These are phyloP conservation scores for Gobius niger DNA, from an alignment of 2,113 vertebrate genomes.

Conservation along the genomic window DNA sequence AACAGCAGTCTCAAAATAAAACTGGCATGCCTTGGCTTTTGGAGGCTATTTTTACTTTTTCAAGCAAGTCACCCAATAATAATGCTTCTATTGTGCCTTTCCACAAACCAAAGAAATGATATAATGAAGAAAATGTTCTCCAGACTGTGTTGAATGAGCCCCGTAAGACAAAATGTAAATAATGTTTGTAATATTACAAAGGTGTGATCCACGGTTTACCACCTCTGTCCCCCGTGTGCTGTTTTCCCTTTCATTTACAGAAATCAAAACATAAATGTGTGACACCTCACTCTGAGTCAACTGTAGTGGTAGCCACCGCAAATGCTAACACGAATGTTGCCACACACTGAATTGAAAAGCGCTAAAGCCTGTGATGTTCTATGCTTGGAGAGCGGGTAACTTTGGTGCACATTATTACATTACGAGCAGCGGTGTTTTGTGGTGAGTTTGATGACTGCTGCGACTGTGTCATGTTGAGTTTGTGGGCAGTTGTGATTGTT, in stretches of 20 bases:
- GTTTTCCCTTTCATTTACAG: conserved; percentile 9
- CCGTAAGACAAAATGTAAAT: conserved; percentile 6
- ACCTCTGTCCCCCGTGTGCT: conserved; percentile 11
- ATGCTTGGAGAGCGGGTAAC: background rate
- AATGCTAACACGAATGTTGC: conserved; percentile 1
- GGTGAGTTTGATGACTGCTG: conserved; percentile 17
- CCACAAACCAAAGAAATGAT: background rate
- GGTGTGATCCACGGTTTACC: conserved; percentile 1
- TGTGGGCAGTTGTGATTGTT: conserved; percentile 53
- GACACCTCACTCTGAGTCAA: conserved; percentile 50
- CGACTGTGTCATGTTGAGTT: conserved; percentile 18
- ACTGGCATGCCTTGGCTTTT: background rate
- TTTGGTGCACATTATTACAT: conserved; percentile 12
- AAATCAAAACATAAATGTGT: conserved; percentile 27
- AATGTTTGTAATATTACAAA: conserved; percentile 8
- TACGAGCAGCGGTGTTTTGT: conserved; percentile 4
- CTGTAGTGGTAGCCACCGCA: conserved; percentile 24
- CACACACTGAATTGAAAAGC: background rate
- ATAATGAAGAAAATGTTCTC: background rate
- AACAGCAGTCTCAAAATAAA: conserved; percentile 6
- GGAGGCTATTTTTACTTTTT: conserved; percentile 10
- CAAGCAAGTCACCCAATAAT: conserved; percentile 10
- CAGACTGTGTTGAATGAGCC: background rate
- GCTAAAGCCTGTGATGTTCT: background rate
- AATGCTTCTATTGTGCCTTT: conserved; percentile 1